A percentile compares a stretch with the other conserved stretches of the same genome.
phyloP scores from a whole-genome alignment of 2,797 vertebrate species.

The Gorsachius magnificus region DNA sequence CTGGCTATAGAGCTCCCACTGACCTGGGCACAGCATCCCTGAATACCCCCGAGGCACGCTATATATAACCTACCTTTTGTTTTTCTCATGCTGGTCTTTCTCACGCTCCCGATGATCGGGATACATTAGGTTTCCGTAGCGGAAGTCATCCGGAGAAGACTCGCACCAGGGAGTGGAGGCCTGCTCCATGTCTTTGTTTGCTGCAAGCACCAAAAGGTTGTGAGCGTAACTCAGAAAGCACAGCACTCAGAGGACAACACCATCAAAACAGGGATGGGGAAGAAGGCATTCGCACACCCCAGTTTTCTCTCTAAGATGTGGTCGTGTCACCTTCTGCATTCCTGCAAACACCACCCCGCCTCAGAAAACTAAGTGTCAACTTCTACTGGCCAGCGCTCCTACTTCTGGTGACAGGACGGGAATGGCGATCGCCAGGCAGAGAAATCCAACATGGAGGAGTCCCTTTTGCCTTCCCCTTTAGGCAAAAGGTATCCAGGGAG shows the following conservation, averaged over 20 bases:
- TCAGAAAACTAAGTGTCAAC: background rate
- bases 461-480: background rate
- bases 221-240: background rate
- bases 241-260: background rate
- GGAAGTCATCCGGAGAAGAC: slow-evolving; percentile 91
- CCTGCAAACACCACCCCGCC: rapidly evolving
- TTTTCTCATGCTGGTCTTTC: slow-evolving; percentile 94
- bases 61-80: slow-evolving; percentile 83
- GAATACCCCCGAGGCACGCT: rapidly evolving
- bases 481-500: background rate
- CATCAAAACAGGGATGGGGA: background rate
- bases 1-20: background rate
- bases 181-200: slow-evolving; percentile 86
- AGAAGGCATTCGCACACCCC: background rate
- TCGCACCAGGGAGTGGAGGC: slow-evolving; percentile 84
- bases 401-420: background rate
- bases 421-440: background rate
- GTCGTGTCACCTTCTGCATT: background rate
- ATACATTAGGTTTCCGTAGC: slow-evolving; percentile 83
- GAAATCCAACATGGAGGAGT: background rate
- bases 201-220: slow-evolving; percentile 54
- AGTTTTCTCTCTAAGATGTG: background rate
- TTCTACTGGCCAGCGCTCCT: background rate
- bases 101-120: slow-evolving; percentile 90
- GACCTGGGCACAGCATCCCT: background rate